Base-by-base conservation (phyloP, 2,113 vertebrate genomes). In the Turnix velox region DNA sequence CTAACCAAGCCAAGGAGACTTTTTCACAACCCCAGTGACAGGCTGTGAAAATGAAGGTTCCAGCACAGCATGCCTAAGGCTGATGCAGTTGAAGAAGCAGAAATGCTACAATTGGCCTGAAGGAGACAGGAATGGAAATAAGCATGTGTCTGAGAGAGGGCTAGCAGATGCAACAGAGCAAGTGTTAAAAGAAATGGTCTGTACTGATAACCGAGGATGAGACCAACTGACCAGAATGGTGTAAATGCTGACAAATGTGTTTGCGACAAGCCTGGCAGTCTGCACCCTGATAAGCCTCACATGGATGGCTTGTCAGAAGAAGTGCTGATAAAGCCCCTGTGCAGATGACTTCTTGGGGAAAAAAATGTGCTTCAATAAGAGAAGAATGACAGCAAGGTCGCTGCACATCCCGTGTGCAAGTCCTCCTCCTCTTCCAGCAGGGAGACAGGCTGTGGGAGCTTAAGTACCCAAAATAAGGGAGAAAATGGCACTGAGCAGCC, bases 221-320 rank as follows among this genome's bases (percentile, higher is more conserved):
- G 33, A 78, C 73, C 1, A 1, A 58, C 77, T 57, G 37, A 63
- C 7, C 57, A 42, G 61, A 91, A 93, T 66, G n/a, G 57, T 14
- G 28, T 52, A 55, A 81, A 57, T 2, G 4, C 58, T 81, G 55
- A 46, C 52, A 77, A 67, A 68, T 10, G 7, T 48, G 52, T 37
- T 72, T 79, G 52, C 1, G 1, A 68, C 58, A 65, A 75, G 77
- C 61, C 54, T 9, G 2, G 10, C 55, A 19, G 55, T 59, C 72
- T 84, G 75, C 45, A 8, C 49, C 46, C 68, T 22, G 93, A 90
- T 90, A 95, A 95, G 78, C 31, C n/a, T 68, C 45, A 14, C 37
- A 18, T 2, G 49, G 31, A 27, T 30, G 59, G 33, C 35, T 52
- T 4, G 7, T 46, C 72, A 77, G 68, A 28, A 81, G 84, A 65